Conservation (phyloP, 2,888 invertebrate genomes). For the Suillia variegata region DNA sequence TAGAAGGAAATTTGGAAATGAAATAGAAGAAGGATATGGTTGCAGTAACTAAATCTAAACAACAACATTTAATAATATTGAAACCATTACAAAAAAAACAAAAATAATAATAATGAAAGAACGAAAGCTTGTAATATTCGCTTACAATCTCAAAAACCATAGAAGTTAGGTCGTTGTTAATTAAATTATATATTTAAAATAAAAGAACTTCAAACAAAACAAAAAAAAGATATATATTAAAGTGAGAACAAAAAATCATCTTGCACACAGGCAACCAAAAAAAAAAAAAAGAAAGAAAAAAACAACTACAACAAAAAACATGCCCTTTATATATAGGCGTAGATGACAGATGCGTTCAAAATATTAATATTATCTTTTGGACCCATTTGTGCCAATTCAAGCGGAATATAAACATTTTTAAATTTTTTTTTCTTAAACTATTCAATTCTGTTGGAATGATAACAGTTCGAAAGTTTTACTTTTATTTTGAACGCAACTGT, state of each 20-base stretch:
- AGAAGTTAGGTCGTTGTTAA: slow-evolving; percentile 48
- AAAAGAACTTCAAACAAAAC: slow-evolving; percentile 37
- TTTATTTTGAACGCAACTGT: too few species aligned
- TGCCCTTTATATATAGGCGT: too few species aligned
- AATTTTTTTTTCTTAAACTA: too few species aligned
- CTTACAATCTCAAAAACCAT: slow-evolving; percentile 42
- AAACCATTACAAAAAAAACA: slow-evolving; percentile 12
- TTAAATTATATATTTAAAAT: slow-evolving; percentile 52
- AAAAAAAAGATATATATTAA: slow-evolving; percentile 31
- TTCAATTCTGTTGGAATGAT: too few species aligned
- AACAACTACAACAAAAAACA: too few species aligned
- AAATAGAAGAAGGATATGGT: slow-evolving; percentile 12
- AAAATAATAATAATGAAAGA: not conserved
- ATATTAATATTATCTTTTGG: too few species aligned
- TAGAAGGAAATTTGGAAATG: not conserved
- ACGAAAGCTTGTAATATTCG: slow-evolving; percentile 40
- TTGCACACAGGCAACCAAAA: slow-evolving; percentile 6
- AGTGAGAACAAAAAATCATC: slow-evolving; percentile 22
- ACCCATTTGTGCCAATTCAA: too few species aligned
- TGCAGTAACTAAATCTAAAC: slow-evolving; percentile 12
- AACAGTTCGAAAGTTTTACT: too few species aligned
- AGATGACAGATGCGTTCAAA: too few species aligned
- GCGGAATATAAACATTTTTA: too few species aligned
- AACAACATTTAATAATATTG: slow-evolving; percentile 22
- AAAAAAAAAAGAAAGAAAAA: slow-evolving; percentile 24